Conservation (phyloP, 2,113 vertebrate genomes). For the Myotis lucifugus region DNA sequence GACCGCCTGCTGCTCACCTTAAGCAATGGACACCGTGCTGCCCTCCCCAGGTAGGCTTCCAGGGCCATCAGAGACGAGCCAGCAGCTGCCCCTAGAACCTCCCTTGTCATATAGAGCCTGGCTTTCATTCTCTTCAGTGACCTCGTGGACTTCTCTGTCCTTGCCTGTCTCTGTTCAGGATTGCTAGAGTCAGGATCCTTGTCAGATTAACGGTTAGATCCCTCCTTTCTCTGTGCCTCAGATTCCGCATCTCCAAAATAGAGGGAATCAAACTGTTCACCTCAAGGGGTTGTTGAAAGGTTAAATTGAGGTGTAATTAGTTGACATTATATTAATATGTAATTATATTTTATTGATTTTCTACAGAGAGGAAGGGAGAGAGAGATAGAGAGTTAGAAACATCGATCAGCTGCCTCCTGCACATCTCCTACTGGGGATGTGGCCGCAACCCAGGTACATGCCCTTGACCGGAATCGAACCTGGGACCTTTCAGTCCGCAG, state of each 20-base stretch:
- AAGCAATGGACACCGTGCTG: not conserved
- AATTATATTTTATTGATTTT: too few species aligned
- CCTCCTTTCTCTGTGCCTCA: not conserved
- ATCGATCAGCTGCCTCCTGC: too few species aligned
- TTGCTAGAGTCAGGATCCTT: not conserved
- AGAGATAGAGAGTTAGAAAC: too few species aligned
- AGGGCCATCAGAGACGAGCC: not conserved
- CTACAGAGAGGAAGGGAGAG: too few species aligned
- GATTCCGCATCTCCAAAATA: not conserved
- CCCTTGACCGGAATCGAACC: too few species aligned
- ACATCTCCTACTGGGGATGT: too few species aligned
- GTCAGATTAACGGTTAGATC: not conserved
- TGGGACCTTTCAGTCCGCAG: too few species aligned
- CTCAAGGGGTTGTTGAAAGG: not conserved
- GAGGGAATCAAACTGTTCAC: not conserved
- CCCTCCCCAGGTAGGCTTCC: not conserved
- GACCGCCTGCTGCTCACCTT: rapidly evolving
- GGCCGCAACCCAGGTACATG: too few species aligned
- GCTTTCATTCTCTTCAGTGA: not conserved
- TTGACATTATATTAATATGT: not conserved
- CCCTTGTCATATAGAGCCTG: not conserved
- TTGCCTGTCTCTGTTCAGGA: not conserved
- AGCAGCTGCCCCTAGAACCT: not conserved
- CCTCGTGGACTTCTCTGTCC: not conserved
- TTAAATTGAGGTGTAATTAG: constrained; percentile 7